A percentile compares a stretch with the other conserved stretches of the same genome.
Conservation (phyloP, 2,888 invertebrate species). For the Drosophila gaucha region DNA sequence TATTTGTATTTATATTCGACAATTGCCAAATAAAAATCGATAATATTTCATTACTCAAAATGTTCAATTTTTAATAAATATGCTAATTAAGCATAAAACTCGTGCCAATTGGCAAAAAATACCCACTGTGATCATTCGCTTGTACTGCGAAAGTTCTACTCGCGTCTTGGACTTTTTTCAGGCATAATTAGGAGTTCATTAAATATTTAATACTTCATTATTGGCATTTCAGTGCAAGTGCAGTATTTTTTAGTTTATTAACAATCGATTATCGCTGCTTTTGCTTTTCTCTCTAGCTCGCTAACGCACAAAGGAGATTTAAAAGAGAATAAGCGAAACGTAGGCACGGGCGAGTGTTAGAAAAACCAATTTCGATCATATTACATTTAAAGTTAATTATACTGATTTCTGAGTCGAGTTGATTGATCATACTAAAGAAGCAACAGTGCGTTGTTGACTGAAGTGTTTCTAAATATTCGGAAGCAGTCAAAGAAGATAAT, state of each 20-base stretch:
- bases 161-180: no score
- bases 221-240: background rate
- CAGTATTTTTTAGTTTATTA: background rate
- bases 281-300: background rate
- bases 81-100: background rate
- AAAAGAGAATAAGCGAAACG: background rate
- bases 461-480: background rate
- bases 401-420: background rate
- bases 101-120: background rate
- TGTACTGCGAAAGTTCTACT: no score
- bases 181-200: background rate
- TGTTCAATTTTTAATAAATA: background rate
- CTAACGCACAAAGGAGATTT: background rate
- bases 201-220: no score
- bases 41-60: background rate
- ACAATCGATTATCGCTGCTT: background rate
- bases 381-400: background rate
- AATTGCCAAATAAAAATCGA: no score
- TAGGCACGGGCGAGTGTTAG: background rate
- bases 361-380: background rate
- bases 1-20: no score
- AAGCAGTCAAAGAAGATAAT: background rate
- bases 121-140: background rate
- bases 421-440: background rate
- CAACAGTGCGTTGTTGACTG: background rate